Evolutionary conservation across 2,888 invertebrate species (phyloP), one percentile per base, ranked within the genome.

Genomic region (Arge pagana): DNA sequence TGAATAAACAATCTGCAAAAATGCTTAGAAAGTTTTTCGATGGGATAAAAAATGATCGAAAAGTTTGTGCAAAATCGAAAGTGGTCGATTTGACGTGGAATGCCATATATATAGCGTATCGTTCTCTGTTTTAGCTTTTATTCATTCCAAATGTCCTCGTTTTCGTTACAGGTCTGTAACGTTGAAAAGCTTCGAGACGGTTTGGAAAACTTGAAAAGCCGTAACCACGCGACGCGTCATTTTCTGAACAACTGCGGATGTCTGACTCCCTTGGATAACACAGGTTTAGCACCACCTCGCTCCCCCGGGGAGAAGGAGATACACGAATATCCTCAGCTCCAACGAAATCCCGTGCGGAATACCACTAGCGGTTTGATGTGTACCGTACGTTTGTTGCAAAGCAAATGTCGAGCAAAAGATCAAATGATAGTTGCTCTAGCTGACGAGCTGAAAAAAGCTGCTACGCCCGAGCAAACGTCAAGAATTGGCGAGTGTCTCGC

Each of bases 401-500:
- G 28, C 6, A 60, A 58, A 16, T 64, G 60, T 35, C 58, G 59
- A 1, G 55, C 43, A 16, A 62, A 65, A 37, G 61, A 61, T 10
- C 53, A 53, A 11, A 57, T 64, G 45, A 62, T 62, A 3, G 50
- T 53, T 4, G 57, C 54, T 2, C 28, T 64, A 19, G 52, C 59
- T 3, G 55, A 63, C 23, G 60, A 60, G 23, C n/a, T 63, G 23
- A 55, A 50, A 23, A 48, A 53, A n/a, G 37, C 10, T 7, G 36
- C 31, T 4, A 48, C 43, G 21, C 31, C 24, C 16, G 43, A 52
- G 6, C 48, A 52, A 15, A 52, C 41, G 7, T 33, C 28, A 10
- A 43, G 54, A 43, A 55, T 60, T 28, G 40, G 55, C 13, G 15
- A 36, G 7, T 40, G 43, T 26, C 37, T 59, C 3, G 24, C 35